phyloP scores from a whole-genome alignment of 2,113 vertebrate species.

The Urocynchramus pylzowi region DNA sequence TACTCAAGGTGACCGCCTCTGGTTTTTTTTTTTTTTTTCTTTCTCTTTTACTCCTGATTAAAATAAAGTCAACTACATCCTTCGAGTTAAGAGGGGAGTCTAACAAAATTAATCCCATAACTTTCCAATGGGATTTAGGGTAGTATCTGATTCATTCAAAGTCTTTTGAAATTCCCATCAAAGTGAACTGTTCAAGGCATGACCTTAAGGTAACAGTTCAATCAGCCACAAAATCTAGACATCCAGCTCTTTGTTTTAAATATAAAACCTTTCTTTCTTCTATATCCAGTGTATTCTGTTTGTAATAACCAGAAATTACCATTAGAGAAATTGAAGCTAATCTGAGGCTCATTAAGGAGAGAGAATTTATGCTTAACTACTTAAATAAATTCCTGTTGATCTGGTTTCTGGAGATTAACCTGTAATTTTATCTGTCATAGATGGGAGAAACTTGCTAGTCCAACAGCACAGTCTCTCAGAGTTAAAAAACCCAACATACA shows the following conservation, averaged over 20 bases:
- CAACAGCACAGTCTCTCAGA: slow-evolving; percentile 22
- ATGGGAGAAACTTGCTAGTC: slow-evolving; percentile 51
- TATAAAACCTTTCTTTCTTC: slow-evolving; percentile 33
- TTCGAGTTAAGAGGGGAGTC: background rate
- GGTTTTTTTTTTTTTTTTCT: background rate
- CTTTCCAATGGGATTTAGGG: background rate
- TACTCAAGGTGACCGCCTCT: background rate
- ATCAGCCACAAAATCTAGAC: slow-evolving; percentile 41
- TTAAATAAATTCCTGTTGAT: slow-evolving; percentile 59
- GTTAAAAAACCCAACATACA: background rate
- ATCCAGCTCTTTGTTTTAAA: slow-evolving; percentile 20
- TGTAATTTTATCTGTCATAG: slow-evolving; percentile 66
- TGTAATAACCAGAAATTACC: slow-evolving; percentile 56
- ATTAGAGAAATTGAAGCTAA: slow-evolving; percentile 38
- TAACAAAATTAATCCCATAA: background rate
- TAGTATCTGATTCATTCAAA: background rate
- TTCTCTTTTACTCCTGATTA: background rate
- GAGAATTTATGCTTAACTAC: slow-evolving; percentile 54
- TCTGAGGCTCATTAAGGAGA: slow-evolving; percentile 38
- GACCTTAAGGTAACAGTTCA: slow-evolving; percentile 31
- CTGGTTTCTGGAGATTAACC: slow-evolving; percentile 70
- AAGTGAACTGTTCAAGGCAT: slow-evolving; percentile 41
- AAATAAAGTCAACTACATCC: background rate
- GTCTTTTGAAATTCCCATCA: slow-evolving; percentile 46
- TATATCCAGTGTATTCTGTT: slow-evolving; percentile 35